Conservation (phyloP, 2,113 vertebrate genomes). For the Tympanuchus pallidicinctus region DNA sequence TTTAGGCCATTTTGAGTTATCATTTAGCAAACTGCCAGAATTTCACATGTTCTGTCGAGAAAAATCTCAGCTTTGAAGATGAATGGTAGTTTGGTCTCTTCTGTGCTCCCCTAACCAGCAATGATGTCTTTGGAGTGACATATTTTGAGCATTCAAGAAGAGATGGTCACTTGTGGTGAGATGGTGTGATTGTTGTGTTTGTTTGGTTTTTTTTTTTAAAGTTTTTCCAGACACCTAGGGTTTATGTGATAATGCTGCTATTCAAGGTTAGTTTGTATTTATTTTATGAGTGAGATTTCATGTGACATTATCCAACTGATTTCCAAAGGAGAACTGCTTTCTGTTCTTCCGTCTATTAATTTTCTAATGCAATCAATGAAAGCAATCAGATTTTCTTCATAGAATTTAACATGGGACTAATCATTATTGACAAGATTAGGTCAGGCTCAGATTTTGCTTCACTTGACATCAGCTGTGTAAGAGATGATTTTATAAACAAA, state of each 20-base stretch:
- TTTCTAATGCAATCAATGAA: conserved; percentile 57
- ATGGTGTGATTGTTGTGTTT: background rate
- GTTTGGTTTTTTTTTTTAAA: background rate
- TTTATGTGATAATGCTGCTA: background rate
- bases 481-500: background rate
- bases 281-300: background rate
- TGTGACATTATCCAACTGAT: conserved; percentile 9
- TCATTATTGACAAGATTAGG: conserved; percentile 58
- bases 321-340: background rate
- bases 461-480: background rate
- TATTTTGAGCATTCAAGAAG: background rate
- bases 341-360: conserved; percentile 14
- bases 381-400: conserved; percentile 43
- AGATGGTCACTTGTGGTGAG: background rate
- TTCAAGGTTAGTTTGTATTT: background rate
- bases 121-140: background rate
- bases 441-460: conserved; percentile 48
- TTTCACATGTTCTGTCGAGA: background rate
- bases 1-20: background rate
- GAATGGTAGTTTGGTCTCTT: background rate
- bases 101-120: fast-evolving
- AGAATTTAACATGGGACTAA: conserved; percentile 30
- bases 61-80: background rate
- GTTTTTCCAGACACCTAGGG: background rate
- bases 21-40: background rate